A percentile compares a stretch with the other conserved stretches of the same genome.
Conservation (phyloP, 2,888 invertebrate species). For the Pristionchus maxplancki region DNA sequence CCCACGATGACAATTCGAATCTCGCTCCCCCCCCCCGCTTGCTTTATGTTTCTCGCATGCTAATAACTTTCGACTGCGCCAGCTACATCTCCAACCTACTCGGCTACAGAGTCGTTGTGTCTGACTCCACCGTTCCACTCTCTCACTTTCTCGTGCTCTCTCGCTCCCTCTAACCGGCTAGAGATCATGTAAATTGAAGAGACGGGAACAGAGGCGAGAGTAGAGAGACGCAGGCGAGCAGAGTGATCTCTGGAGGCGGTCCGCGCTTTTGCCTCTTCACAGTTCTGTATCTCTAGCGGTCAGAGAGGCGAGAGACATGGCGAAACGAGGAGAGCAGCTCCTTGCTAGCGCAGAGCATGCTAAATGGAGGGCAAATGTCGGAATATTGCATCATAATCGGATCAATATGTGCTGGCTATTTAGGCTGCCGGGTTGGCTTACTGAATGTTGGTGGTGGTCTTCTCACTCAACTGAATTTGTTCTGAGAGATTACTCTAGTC, state of each 20-base stretch:
- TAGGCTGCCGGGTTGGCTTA: neutral
- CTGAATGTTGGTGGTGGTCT: neutral
- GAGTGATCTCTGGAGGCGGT: conserved; percentile 18
- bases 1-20: neutral
- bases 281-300: neutral
- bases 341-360: too few relatives aligned
- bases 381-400: neutral
- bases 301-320: too few relatives aligned
- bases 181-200: neutral
- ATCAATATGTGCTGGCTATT: neutral
- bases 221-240: neutral
- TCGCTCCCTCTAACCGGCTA: neutral
- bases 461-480: neutral
- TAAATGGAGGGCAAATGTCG: neutral
- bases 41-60: neutral
- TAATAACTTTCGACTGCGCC: neutral
- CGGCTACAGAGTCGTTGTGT: conserved; percentile 6
- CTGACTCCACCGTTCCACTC: conserved; percentile 2
- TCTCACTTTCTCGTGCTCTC: neutral
- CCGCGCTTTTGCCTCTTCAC: neutral
- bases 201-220: neutral
- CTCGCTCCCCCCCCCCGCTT: neutral
- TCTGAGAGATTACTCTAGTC: too few relatives aligned
- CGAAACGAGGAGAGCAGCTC: neutral
- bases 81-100: neutral